A percentile compares a stretch with the other conserved stretches of the same genome.
phyloP scores from a whole-genome alignment of 2,113 vertebrate species.

The Recurvirostra avosetta region DNA sequence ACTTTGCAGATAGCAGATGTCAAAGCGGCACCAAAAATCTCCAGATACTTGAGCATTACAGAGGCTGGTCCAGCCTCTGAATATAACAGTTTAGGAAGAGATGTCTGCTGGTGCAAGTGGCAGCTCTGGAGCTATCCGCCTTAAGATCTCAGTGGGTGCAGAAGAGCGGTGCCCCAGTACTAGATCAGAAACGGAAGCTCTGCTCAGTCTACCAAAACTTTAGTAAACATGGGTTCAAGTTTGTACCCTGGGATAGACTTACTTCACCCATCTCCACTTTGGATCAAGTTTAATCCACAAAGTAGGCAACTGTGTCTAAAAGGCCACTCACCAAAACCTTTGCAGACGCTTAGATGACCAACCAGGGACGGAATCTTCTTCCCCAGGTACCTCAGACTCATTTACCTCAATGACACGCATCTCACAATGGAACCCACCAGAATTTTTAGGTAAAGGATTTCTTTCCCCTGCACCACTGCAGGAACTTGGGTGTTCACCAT shows the following conservation, averaged over 20 bases:
- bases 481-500: neutral
- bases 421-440: neutral
- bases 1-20: neutral
- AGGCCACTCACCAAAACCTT: neutral
- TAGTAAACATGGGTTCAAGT: neutral
- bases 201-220: neutral
- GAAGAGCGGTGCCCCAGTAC: fast-evolving
- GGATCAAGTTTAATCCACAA: neutral
- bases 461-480: neutral
- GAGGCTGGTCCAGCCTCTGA: neutral
- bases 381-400: neutral
- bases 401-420: neutral
- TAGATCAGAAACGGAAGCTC: neutral
- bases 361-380: fast-evolving
- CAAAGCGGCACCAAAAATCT: neutral
- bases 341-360: neutral
- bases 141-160: neutral
- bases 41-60: neutral
- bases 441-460: neutral
- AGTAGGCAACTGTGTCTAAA: neutral
- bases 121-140: neutral
- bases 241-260: neutral
- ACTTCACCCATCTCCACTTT: neutral
- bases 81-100: neutral
- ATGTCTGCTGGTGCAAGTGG: neutral